Conservation (phyloP, 1,140 invertebrate genomes). For the Leptestheria dahalacensis region DNA sequence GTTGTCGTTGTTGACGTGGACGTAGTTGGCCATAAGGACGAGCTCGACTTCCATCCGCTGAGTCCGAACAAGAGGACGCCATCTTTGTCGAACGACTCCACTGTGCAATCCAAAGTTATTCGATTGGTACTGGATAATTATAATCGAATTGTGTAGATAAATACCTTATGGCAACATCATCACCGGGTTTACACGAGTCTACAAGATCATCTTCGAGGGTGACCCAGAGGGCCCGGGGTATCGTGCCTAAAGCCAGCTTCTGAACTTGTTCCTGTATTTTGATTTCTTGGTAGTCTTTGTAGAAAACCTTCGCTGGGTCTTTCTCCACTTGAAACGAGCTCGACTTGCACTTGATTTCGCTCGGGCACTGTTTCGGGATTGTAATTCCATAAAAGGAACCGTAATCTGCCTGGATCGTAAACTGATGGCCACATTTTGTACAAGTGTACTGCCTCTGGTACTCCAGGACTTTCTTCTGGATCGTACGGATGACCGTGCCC, state of each 20-base stretch:
- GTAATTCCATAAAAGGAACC: conserved; percentile 45
- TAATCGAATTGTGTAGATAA: conserved; percentile 14
- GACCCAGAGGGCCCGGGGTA: conserved; percentile 62
- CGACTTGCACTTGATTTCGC: conserved; percentile 36
- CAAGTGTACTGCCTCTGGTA: conserved; percentile 56
- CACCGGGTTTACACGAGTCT: conserved; percentile 72
- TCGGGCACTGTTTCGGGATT: conserved; percentile 40
- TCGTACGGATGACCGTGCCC: conserved; percentile 62
- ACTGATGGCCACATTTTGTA: conserved; percentile 54
- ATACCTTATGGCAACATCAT: conserved; percentile 70
- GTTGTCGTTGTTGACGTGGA: conserved; percentile 49
- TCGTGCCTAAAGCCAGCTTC: conserved; percentile 48
- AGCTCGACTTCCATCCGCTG: conserved; percentile 51
- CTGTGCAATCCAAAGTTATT: conserved; percentile 40
- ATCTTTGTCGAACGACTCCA: conserved; percentile 57
- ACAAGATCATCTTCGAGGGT: conserved; percentile 74
- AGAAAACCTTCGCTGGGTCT: conserved; percentile 43
- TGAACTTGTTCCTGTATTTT: conserved; percentile 67
- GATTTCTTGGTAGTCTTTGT: conserved; percentile 79
- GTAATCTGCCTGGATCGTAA: conserved; percentile 40
- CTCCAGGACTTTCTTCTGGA: conserved; percentile 58
- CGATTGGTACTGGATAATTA: not conserved
- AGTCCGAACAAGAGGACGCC: conserved; percentile 42
- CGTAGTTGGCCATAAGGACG: conserved; percentile 53
- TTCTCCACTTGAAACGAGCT: conserved; percentile 35